A percentile compares a stretch with the other conserved stretches of the same genome.
Evolutionary conservation across 2,797 vertebrate species (phyloP).

Genomic region (Tragopan temminckii): DNA sequence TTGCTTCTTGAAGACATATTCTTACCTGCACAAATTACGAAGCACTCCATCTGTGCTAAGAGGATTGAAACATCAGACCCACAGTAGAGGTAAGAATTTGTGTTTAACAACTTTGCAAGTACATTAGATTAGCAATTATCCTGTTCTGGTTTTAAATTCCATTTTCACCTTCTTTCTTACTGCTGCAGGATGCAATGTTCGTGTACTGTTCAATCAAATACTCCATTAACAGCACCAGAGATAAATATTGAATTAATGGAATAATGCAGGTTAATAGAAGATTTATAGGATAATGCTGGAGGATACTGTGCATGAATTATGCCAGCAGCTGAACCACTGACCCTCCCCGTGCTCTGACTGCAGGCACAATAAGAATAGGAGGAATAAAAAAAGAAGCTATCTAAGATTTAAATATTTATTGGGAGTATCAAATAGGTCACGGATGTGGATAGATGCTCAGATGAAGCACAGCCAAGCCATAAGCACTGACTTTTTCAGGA

Average conservation of each 20-base stretch:
- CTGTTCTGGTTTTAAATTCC: constrained; percentile 22
- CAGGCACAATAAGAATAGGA: neutral
- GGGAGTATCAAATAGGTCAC: neutral
- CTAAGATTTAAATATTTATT: constrained; percentile 3
- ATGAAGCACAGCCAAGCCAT: neutral
- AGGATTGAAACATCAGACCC: constrained; percentile 30
- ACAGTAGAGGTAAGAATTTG: neutral
- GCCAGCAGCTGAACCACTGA: neutral
- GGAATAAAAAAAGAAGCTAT: neutral
- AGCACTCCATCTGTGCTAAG: constrained; percentile 30
- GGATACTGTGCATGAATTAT: neutral
- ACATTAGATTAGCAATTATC: neutral
- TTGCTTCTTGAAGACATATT: neutral
- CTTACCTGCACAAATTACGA: neutral
- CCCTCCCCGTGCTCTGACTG: neutral
- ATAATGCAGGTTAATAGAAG: constrained; percentile 50
- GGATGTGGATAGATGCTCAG: neutral
- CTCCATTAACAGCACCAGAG: constrained; percentile 48
- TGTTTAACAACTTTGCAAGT: neutral
- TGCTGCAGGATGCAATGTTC: constrained; percentile 50
- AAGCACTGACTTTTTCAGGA: neutral
- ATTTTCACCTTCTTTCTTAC: neutral
- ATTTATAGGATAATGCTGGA: constrained; percentile 19
- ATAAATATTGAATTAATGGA: constrained; percentile 70
- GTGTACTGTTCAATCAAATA: constrained; percentile 56